Evolutionary conservation across 2,888 invertebrate genomes (phyloP), one percentile per base, ranked within the genome.

Genomic region (Villa cingulata): DNA sequence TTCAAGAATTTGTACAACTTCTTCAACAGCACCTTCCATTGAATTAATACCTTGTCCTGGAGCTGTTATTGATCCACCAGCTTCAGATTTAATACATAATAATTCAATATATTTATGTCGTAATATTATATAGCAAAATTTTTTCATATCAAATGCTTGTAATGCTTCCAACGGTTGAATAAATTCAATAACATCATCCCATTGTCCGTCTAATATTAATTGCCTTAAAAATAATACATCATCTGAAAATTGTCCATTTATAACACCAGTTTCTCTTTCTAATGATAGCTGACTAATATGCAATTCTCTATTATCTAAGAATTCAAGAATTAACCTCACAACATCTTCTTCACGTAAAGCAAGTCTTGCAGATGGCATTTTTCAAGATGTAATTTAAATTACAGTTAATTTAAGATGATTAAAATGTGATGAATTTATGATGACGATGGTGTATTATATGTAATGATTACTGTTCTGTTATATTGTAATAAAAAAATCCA

Each of bases 121-220:
- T 48, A 90, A 75, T 53, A 95, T 86, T 48, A 84, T 76, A 64
- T 88, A 95, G 58, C 84, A 84, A 67, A 91, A 90, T 65, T 81
- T 81, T 58, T 83, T 78, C 63, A 80, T 78, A 65, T 92, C 84
- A 67, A 95, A 95, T 38, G 83, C 77, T 59, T 81, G 83, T 51
- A 86, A 70, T 12, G 83, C 80, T 63, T 87, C 86, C 46, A 96
- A 73, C 0, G 96, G 96, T 71, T 95, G 91, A 51, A 95, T 86
- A 69, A 96, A 96, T 65, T 95, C 94, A 51, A 94, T 72, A 1
- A 90, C 94, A 66, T 95, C 94, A 70, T 96, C 95, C 96, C 96
- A 96, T 70, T 95, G 92, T 17, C 96, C 96, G 67, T 96, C 96
- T 46, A 96, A 77, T 56, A 96, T 92, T 45, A 96, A 78, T 70